phyloP scores from a whole-genome alignment of 1,140 invertebrate species.

The Sitophilus oryzae region DNA sequence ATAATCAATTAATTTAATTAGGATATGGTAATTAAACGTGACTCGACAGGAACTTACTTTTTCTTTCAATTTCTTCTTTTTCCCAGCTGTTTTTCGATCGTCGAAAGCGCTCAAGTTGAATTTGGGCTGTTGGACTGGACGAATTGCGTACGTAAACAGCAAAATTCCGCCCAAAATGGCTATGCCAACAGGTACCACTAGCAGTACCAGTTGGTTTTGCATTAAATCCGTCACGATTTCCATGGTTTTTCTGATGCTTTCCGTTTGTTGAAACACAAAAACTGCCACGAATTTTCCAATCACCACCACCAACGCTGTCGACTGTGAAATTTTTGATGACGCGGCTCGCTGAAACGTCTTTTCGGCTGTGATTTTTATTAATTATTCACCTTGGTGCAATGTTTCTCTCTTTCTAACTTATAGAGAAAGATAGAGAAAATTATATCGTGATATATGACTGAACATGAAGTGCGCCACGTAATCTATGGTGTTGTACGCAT shows the following conservation, averaged over 20 bases:
- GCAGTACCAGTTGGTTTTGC: slow-evolving; percentile 49
- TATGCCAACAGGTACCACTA: slow-evolving; percentile 54
- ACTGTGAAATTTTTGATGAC: slow-evolving; percentile 7
- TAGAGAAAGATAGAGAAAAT: too few species aligned
- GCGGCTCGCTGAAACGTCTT: too few species aligned
- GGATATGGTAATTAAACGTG: too few species aligned
- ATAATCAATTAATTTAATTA: background rate
- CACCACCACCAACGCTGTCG: background rate
- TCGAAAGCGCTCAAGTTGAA: slow-evolving; percentile 61
- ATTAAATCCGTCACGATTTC: slow-evolving; percentile 50
- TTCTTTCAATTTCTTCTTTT: slow-evolving; percentile 64
- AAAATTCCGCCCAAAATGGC: slow-evolving; percentile 59
- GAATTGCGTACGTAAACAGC: slow-evolving; percentile 67
- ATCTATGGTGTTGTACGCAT: too few species aligned
- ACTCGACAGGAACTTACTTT: slow-evolving; percentile 51
- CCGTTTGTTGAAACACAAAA: slow-evolving; percentile 5
- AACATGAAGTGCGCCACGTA: too few species aligned
- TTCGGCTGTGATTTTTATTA: background rate
- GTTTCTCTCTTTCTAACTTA: too few species aligned
- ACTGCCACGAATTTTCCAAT: slow-evolving; percentile 21
- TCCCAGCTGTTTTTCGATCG: slow-evolving; percentile 57
- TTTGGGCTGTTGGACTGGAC: slow-evolving; percentile 63
- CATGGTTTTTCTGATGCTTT: slow-evolving; percentile 38
- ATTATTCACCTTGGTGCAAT: too few species aligned
- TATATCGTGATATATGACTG: too few species aligned